Conservation (phyloP, 1,140 invertebrate genomes). For the Sitobion miscanthi region DNA sequence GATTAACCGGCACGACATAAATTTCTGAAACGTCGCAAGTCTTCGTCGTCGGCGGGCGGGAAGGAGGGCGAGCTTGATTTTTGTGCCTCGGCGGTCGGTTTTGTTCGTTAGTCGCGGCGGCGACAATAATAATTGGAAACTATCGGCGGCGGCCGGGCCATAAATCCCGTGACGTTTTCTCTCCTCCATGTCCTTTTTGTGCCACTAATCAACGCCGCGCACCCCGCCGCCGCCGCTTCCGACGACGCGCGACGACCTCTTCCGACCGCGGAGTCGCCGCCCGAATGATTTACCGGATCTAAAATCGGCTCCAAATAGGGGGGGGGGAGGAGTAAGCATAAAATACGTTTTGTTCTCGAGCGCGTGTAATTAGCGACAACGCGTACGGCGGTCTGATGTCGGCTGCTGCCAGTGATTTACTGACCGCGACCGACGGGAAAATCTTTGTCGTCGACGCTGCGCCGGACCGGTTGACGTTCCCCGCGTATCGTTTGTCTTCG, state of each 20-base stretch:
- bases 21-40: background rate
- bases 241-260: background rate
- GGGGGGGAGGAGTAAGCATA: background rate
- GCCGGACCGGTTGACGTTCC: background rate
- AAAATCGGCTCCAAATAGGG: background rate
- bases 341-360: constrained; percentile 29
- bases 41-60: background rate
- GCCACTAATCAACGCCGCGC: constrained; percentile 14
- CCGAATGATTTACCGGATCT: constrained; percentile 44
- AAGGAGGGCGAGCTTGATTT: background rate
- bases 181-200: background rate
- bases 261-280: background rate
- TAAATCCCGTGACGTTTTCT: constrained; percentile 23
- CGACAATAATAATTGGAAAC: constrained; percentile 36
- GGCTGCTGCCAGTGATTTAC: background rate
- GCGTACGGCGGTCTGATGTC: background rate
- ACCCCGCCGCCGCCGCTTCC: background rate
- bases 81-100: background rate
- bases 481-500: background rate
- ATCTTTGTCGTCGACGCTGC: background rate
- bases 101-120: background rate
- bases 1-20: constrained; percentile 14
- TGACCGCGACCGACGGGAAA: background rate
- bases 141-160: background rate
- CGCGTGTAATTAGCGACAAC: constrained; percentile 28